Evolutionary conservation across 2,888 invertebrate species (phyloP), one percentile per base, ranked within the genome.

Genomic region (Heliconius charithonia): DNA sequence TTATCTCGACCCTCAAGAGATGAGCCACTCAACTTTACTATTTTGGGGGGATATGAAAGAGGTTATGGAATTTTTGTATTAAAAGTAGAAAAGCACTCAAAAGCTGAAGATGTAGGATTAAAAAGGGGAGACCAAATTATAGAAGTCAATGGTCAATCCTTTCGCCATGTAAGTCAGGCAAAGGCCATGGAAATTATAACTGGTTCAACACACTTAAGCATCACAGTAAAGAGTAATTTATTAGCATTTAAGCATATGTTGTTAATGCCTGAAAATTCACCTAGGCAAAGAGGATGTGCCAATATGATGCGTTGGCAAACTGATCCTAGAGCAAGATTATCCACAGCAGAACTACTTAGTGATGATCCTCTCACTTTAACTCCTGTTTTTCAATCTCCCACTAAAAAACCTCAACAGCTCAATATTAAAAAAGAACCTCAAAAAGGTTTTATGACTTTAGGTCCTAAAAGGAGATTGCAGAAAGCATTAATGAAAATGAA

Each of bases 81-180:
- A 41, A 98, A 98, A 92, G 99, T 99, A 37, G 99, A 99, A 88
- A 97, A 97, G 85, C 97, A 97, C 83, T 98, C 99, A 3, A 98
- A 98, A 93, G 98, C 99, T 12, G 98, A 99, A 91, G 98, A 99
- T 90, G 98, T 98, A 37, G 99, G 99, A 1, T 94, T 99, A 74
- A 99, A 99, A 91, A 96, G 99, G 76, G 99, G 99, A 65, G 99
- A 99, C 95, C 99, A 99, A 95, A 98, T 99, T 82, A 95, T 99
- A 84, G 99, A 99, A 95, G 99, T 99, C 1, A 99, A 99, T 92
- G 99, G 99, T 45, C 98, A 99, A 90, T 98, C 98, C 87, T 99
- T 99, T 91, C 97, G 98, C 87, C 98, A 98, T 92, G 98, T 99
- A 72, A 98, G 97, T 85, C 97, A 98, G 90, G 97, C 97, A 71